phyloP scores from a whole-genome alignment of 2,888 invertebrate genomes.

The Therioaphis trifolii region DNA sequence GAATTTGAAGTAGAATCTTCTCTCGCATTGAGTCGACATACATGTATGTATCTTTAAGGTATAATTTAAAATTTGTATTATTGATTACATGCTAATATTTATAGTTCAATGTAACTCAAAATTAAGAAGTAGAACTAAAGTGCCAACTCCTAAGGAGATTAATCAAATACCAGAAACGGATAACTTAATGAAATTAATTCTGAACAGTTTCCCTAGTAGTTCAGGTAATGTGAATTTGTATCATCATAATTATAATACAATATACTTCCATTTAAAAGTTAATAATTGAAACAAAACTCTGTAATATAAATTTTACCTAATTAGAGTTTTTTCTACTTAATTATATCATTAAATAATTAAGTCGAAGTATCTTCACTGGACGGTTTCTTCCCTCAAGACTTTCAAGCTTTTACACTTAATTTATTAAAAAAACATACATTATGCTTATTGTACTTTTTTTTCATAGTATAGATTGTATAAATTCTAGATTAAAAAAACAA shows the following conservation, averaged over 20 bases:
- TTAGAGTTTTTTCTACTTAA: no score
- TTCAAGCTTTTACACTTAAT: no score
- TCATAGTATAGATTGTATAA: no score
- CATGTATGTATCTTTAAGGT: conserved; percentile 21
- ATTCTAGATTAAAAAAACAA: no score
- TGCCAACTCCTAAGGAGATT: not conserved
- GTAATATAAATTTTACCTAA: no score
- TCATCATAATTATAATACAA: not conserved
- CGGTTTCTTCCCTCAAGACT: no score
- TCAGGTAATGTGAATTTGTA: conserved; percentile 28
- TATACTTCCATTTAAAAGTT: no score
- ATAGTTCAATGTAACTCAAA: conserved; percentile 49
- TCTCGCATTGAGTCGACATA: conserved; percentile 52
- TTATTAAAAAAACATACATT: no score
- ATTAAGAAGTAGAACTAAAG: conserved; percentile 11
- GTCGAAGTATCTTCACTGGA: no score
- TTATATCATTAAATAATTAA: no score
- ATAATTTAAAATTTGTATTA: not conserved
- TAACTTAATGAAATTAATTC: conserved; percentile 17
- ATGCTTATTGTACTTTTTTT: no score
- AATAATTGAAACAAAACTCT: no score
- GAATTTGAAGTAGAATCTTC: conserved; percentile 60
- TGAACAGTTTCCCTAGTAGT: conserved; percentile 8
- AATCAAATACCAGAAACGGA: not conserved
- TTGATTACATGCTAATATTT: not conserved